Evolutionary conservation across 2,113 vertebrate genomes (phyloP), one percentile per base, ranked within the genome.

Genomic region (Tyrannus savana): DNA sequence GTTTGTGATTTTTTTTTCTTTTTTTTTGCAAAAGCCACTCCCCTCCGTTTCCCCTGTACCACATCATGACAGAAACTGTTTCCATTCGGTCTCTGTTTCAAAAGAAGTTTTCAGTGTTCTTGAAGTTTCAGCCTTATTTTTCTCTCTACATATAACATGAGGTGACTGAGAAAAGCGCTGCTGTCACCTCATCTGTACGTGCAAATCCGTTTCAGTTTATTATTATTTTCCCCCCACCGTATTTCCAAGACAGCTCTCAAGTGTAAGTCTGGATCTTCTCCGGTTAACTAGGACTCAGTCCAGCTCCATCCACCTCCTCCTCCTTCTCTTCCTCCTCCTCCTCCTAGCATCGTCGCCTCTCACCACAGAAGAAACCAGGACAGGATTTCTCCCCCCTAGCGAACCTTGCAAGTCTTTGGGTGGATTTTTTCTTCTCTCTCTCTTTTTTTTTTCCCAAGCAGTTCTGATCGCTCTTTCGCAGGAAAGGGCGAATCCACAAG

Each of bases 191-290:
- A 75, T 60, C 95, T 56, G 73, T 96, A 97, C 98, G 99, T 99
- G 99, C 99, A 99, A 99, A 99, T 98, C 98, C 98, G 96, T 98
- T 97, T 98, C 98, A 98, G 98, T 98, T 97, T 97, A 94, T 96
- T 96, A 96, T 95, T 95, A 95, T 92, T 69, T 52, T 86, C n/a
- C 80, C 79, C 83, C 46, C 94, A 85, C 84, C 75, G 75, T 63
- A 77, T 66, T 93, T 97, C 93, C 97, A 93, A 93, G 88, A 87
- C 84, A 37, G 42, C 60, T 95, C 88, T 84, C 73, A 60, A 82
- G 47, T 30, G 31, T 87, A 71, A 95, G 74, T 76, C 96, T 95
- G 60, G 74, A 92, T 95, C 90, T 94, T 95, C 84, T 95, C 93
- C 55, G 28, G 96, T 95, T 92, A 84, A 76, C 89, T 37, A 66